Conservation (phyloP, 2,888 invertebrate species). For the Lamellibrachia columna region DNA sequence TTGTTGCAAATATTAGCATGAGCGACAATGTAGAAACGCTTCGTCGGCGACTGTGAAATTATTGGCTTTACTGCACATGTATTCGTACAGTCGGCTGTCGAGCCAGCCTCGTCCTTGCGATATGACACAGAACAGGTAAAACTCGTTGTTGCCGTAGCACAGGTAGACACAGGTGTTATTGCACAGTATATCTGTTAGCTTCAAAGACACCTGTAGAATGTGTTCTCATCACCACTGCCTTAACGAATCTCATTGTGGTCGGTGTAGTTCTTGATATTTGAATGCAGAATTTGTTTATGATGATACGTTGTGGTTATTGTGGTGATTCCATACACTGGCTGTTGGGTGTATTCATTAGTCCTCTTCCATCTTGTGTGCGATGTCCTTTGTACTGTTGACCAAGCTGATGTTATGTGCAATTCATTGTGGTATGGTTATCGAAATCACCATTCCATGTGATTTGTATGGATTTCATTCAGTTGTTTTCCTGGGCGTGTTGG, state of each 20-base stretch:
- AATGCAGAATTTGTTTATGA: not conserved
- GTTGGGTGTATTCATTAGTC: not conserved
- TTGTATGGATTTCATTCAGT: not conserved
- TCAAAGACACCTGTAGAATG: not conserved
- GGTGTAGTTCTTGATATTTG: not conserved
- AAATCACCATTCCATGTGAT: not conserved
- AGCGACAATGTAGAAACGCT: not conserved
- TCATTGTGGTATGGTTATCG: not conserved
- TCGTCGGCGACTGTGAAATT: not conserved
- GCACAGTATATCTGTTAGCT: not conserved
- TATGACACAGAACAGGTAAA: not conserved
- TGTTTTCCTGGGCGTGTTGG: not conserved
- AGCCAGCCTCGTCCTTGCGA: not conserved
- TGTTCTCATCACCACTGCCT: not conserved
- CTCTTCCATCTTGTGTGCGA: not conserved
- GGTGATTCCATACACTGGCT: not conserved
- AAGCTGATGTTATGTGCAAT: not conserved
- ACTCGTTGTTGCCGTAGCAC: not conserved
- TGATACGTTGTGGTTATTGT: not conserved
- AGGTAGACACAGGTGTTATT: not conserved
- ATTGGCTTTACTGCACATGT: not conserved
- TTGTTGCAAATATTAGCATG: not conserved
- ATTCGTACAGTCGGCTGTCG: not conserved
- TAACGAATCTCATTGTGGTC: not conserved
- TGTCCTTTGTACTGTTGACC: not conserved